Conservation (phyloP, 2,113 vertebrate genomes). For the Hemiprocne comata region DNA sequence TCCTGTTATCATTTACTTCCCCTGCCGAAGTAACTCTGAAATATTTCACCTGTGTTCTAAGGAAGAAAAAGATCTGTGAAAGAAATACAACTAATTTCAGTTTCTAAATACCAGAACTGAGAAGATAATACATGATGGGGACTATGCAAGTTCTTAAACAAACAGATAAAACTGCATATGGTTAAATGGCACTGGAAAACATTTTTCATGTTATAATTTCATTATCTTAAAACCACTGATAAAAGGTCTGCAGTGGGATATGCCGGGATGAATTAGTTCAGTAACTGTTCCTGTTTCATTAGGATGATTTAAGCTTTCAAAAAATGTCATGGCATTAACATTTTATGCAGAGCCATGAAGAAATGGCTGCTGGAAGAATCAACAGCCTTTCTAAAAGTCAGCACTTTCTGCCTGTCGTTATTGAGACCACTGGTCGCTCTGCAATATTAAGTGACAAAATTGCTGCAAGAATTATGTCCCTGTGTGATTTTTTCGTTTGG, state of each 20-base stretch:
- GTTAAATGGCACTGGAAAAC: neutral
- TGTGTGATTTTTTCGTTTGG: conserved; percentile 1
- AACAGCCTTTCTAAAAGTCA: conserved; percentile 57
- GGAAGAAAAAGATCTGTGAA: neutral
- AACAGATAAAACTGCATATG: neutral
- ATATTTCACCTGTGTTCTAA: neutral
- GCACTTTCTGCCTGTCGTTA: conserved; percentile 57
- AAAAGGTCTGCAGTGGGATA: conserved; percentile 8
- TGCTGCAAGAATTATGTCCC: conserved; percentile 34
- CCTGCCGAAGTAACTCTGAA: neutral
- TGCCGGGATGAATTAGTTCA: conserved; percentile 34
- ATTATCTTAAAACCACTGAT: conserved; percentile 45
- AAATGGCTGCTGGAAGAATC: conserved; percentile 35
- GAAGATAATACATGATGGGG: neutral
- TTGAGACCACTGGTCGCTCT: conserved; percentile 32
- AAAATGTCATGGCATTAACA: conserved; percentile 68
- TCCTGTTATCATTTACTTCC: neutral
- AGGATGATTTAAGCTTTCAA: conserved; percentile 63
- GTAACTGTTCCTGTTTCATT: conserved; percentile 48
- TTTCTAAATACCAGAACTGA: neutral
- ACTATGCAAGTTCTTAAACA: neutral
- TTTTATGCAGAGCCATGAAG: conserved; percentile 56
- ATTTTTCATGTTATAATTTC: neutral
- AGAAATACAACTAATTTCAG: neutral
- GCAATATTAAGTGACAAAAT: conserved; percentile 12